phyloP scores from a whole-genome alignment of 2,113 vertebrate genomes.

The Bos indicus region DNA sequence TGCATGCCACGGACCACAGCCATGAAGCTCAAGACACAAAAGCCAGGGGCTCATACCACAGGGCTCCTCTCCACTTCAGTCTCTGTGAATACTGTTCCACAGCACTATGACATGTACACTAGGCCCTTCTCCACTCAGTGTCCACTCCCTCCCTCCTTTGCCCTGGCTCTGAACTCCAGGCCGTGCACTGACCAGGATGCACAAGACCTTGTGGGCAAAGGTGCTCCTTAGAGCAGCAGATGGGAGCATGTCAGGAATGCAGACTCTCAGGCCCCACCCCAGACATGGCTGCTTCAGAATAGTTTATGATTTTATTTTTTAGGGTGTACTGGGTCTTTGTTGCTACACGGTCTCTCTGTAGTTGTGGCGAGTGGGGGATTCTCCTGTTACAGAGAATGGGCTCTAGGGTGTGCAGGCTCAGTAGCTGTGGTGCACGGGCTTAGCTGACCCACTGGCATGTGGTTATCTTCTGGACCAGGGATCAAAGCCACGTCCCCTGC shows the following conservation, averaged over 20 bases:
- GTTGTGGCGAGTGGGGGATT: neutral
- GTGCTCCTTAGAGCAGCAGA: neutral
- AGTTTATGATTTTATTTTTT: neutral
- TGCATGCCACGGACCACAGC: too few species aligned
- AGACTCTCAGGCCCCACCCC: neutral
- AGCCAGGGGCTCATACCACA: neutral
- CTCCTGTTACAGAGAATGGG: neutral
- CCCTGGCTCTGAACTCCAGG: neutral
- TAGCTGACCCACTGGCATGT: neutral
- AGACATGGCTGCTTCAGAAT: neutral
- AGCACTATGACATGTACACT: fast-evolving
- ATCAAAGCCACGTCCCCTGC: neutral
- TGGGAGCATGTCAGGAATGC: too few species aligned
- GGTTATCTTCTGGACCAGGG: neutral
- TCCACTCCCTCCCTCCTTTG: neutral
- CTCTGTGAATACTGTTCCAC: neutral
- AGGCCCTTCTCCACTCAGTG: neutral
- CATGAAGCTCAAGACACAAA: too few species aligned
- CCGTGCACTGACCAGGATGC: fast-evolving
- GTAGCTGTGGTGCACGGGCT: neutral
- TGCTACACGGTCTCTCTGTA: neutral
- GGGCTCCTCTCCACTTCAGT: neutral
- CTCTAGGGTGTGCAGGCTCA: neutral
- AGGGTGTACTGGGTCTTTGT: neutral
- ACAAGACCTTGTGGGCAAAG: neutral